Percentiles rank a stretch among this genome's conserved stretches.
phyloP scores from a whole-genome alignment of 2,113 vertebrate genomes.

The Isichthys henryi region DNA sequence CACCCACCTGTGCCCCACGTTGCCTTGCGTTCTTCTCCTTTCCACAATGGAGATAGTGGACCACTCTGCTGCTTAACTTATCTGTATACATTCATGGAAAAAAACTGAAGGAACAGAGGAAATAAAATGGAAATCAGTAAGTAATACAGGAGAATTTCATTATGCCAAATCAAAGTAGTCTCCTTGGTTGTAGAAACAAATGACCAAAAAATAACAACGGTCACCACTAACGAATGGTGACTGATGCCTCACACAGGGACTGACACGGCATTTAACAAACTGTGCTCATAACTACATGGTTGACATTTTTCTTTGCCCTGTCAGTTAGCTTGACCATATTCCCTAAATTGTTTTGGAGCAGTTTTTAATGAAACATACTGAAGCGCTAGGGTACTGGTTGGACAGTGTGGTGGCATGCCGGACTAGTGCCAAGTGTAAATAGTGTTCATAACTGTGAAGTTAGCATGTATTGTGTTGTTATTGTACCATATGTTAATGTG shows the following conservation, averaged over 20 bases:
- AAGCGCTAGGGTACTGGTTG: neutral
- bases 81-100: neutral
- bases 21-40: neutral
- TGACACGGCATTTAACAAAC: neutral
- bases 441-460: neutral
- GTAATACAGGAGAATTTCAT: neutral
- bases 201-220: neutral
- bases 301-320: neutral
- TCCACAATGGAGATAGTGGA: neutral
- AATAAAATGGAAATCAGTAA: neutral
- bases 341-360: neutral
- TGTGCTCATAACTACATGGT: neutral
- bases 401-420: neutral
- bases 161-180: neutral
- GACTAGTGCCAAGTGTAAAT: neutral
- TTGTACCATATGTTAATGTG: neutral
- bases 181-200: neutral
- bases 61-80: too few relatives aligned
- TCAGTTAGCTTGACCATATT: neutral
- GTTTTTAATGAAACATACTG: neutral
- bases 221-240: neutral
- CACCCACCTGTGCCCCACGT: neutral
- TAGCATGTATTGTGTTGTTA: neutral
- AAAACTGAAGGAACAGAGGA: neutral
- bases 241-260: neutral